Conservation (phyloP, 2,888 invertebrate genomes). For the Nycteola revayana region DNA sequence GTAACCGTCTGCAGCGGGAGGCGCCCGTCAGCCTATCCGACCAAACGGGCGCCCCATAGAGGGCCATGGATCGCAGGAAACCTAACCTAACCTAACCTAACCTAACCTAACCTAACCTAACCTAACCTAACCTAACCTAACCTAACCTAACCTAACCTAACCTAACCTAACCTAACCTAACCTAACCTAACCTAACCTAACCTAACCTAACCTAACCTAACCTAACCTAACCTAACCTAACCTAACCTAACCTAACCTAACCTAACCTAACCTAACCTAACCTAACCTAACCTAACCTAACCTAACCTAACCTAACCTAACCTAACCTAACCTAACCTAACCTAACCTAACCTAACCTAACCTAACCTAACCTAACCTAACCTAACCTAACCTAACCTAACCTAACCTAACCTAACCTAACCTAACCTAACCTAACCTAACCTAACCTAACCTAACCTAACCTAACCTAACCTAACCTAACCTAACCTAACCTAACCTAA, state of each 20-base stretch:
- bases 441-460: constrained; percentile 22
- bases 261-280: constrained; percentile 17
- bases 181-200: constrained; percentile 24
- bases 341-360: constrained; percentile 32
- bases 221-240: constrained; percentile 33
- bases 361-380: constrained; percentile 28
- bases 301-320: constrained; percentile 21
- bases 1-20: no score
- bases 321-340: constrained; percentile 35
- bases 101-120: constrained; percentile 25
- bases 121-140: constrained; percentile 21
- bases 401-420: constrained; percentile 12
- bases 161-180: constrained; percentile 18
- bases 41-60: no score
- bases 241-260: constrained; percentile 17
- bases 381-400: constrained; percentile 3
- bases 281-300: constrained; percentile 16
- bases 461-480: constrained; percentile 16
- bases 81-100: constrained; percentile 19
- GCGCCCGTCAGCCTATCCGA: no score
- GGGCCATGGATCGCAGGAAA: neutral
- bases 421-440: constrained; percentile 21
- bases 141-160: neutral
- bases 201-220: constrained; percentile 33
- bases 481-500: constrained; percentile 17